Conservation (phyloP, 2,797 vertebrate genomes). For the Aphelocoma californica region DNA sequence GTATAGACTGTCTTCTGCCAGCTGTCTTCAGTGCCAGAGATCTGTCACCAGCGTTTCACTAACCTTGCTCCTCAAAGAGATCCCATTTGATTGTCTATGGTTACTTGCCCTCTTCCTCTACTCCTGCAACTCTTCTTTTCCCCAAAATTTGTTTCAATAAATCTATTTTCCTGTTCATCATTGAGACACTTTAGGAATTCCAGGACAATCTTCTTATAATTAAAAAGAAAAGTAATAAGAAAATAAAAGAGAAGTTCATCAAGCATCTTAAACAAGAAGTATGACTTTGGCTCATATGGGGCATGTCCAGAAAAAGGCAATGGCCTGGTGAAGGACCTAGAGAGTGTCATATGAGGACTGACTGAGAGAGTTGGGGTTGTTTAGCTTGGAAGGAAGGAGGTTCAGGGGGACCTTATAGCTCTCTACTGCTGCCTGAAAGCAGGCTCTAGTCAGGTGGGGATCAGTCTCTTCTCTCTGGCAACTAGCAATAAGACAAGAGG, state of each 20-base stretch:
- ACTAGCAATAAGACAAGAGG: background rate
- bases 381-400: background rate
- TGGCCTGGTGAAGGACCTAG: background rate
- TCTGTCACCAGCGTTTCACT: background rate
- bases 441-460: background rate
- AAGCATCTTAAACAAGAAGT: background rate
- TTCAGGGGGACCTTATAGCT: rapidly evolving
- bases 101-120: background rate
- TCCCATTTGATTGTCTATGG: background rate
- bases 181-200: background rate
- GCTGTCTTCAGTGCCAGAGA: background rate
- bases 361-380: background rate
- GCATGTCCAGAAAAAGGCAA: background rate
- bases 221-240: background rate
- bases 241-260: background rate
- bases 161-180: background rate
- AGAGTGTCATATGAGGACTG: rapidly evolving
- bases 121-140: background rate
- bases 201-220: background rate
- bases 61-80: background rate
- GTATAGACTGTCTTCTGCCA: background rate
- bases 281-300: background rate
- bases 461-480: background rate
- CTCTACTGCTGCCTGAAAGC: no score
- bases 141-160: background rate